Evolutionary conservation across 2,888 invertebrate genomes (phyloP).

Genomic region (Cerastis rubricosa): DNA sequence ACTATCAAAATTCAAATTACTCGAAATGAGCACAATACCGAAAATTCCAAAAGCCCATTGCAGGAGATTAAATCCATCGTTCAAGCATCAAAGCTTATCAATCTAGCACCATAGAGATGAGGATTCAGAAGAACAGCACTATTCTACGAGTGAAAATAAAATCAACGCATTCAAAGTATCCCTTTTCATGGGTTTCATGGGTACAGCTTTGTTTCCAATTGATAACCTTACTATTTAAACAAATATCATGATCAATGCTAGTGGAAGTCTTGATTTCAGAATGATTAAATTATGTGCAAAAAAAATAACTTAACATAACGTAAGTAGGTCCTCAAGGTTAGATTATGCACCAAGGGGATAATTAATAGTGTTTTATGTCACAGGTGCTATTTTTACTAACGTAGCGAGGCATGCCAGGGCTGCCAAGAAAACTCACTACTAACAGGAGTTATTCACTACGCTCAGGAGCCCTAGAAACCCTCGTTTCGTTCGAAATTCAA

Average conservation of each 20-base stretch:
- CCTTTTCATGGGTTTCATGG: no score
- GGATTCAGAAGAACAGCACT: neutral
- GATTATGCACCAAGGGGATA: neutral
- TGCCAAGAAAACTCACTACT: neutral
- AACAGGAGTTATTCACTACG: neutral
- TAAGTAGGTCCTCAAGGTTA: neutral
- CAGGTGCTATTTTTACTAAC: neutral
- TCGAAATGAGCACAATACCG: constrained; percentile 7
- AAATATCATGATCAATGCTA: neutral
- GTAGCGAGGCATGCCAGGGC: neutral
- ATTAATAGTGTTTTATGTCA: neutral
- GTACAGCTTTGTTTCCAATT: neutral
- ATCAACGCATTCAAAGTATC: neutral
- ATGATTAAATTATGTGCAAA: neutral
- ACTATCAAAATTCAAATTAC: constrained; percentile 25
- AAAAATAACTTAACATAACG: no score
- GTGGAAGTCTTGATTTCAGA: neutral
- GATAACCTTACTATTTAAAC: neutral
- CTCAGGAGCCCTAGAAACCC: neutral
- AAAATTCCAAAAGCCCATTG: constrained; percentile 29
- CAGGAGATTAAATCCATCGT: constrained; percentile 26
- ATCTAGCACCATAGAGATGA: constrained; percentile 3
- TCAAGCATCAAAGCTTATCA: constrained; percentile 47
- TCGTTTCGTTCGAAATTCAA: neutral
- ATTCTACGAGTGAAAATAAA: neutral